phyloP scores from a whole-genome alignment of 2,113 vertebrate genomes.

The Tauraco erythrolophus region DNA sequence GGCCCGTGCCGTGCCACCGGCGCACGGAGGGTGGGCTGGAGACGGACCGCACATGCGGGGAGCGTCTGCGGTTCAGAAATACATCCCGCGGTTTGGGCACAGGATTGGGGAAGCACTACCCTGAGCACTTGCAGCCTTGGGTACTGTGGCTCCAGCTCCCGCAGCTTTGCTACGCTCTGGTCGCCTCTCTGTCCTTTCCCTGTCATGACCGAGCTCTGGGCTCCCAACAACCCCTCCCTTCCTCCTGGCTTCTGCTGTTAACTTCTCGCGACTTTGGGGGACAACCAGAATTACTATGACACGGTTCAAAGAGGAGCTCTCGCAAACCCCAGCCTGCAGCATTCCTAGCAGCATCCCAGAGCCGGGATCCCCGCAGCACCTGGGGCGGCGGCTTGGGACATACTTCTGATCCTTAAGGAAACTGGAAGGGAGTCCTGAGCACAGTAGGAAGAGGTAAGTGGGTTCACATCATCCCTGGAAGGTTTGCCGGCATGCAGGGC shows the following conservation, averaged over 20 bases:
- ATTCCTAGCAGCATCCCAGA: not conserved
- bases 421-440: slow-evolving; percentile 26
- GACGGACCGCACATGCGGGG: no score
- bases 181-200: not conserved
- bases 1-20: fast-evolving
- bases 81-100: fast-evolving
- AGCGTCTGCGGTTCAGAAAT: not conserved
- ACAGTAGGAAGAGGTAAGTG: slow-evolving; percentile 28
- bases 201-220: not conserved
- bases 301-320: not conserved
- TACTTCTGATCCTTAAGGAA: not conserved
- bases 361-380: not conserved
- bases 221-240: not conserved
- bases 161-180: not conserved
- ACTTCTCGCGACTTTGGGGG: not conserved
- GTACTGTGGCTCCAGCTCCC: not conserved
- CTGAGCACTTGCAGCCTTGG: not conserved
- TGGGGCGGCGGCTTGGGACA: not conserved
- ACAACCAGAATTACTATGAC: not conserved
- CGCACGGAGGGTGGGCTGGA: fast-evolving
- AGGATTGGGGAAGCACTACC: fast-evolving
- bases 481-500: not conserved
- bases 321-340: not conserved
- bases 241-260: not conserved
- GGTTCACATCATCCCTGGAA: slow-evolving; percentile 14